A percentile compares a stretch with the other conserved stretches of the same genome.
These are phyloP conservation scores for Ianthella basta DNA, from an alignment of 37 sponge, comb jelly and placozoan genomes.

Conservation along the genomic window DNA sequence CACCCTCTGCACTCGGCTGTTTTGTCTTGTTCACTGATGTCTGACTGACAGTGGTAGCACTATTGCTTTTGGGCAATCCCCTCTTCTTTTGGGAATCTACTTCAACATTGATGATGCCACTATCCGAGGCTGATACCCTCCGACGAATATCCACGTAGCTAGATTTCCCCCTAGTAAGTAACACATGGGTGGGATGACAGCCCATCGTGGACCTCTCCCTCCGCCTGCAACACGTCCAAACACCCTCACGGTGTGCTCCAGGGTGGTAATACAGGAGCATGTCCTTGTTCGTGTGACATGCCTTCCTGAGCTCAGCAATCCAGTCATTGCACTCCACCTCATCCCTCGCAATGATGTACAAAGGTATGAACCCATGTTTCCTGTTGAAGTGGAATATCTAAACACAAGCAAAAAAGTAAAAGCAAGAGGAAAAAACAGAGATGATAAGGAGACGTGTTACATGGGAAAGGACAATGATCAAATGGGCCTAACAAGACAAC, in stretches of 20 bases:
- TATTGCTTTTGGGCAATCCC: slow-evolving; percentile 4
- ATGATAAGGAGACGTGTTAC: background rate
- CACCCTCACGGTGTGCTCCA: slow-evolving; percentile 46
- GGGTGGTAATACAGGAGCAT: slow-evolving; percentile 86
- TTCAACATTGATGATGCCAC: background rate
- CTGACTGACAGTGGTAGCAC: background rate
- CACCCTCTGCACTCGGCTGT: slow-evolving; percentile 16
- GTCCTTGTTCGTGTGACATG: slow-evolving; percentile 70
- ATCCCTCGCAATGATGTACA: slow-evolving; percentile 73
- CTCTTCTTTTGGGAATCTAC: too few relatives aligned
- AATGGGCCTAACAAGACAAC: background rate
- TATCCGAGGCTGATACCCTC: background rate
- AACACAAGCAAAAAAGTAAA: background rate
- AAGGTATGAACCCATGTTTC: slow-evolving; percentile 68
- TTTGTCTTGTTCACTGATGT: background rate
- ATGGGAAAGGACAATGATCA: background rate
- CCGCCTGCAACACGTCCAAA: slow-evolving; percentile 71
- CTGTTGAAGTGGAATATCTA: slow-evolving; percentile 66
- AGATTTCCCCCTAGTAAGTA: slow-evolving; percentile 71
- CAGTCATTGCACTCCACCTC: slow-evolving; percentile 58
- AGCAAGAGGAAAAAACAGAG: background rate
- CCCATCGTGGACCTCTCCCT: slow-evolving; percentile 52
- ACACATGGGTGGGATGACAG: slow-evolving; percentile 76
- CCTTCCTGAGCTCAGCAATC: slow-evolving; percentile 61
- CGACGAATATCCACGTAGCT: slow-evolving; percentile 75